A percentile compares a stretch with the other conserved stretches of the same genome.
Evolutionary conservation across 2,888 invertebrate genomes (phyloP).

Genomic region (Ceriagrion tenellum): DNA sequence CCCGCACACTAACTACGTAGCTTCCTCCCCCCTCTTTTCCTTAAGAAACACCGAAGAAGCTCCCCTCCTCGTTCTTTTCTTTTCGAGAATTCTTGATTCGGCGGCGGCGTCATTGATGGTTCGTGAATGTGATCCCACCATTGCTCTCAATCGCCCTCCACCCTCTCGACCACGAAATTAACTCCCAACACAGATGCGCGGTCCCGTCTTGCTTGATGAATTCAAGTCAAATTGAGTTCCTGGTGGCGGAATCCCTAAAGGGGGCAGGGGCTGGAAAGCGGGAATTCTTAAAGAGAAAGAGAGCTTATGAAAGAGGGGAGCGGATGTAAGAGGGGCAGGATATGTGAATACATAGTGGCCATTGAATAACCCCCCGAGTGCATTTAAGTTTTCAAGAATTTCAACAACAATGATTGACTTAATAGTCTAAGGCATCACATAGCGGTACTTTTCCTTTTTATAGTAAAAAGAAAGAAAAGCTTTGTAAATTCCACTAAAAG

Average conservation of each 20-base stretch:
- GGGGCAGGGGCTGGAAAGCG: no score
- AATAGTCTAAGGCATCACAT: no score
- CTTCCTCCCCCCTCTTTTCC: background rate
- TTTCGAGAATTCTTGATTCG: background rate
- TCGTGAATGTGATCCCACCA: background rate
- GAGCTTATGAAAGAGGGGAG: no score
- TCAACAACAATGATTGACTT: no score
- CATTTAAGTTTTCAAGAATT: no score
- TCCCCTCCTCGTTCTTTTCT: background rate
- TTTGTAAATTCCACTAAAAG: no score
- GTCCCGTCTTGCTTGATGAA: background rate
- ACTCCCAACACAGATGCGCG: background rate
- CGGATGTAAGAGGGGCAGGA: no score
- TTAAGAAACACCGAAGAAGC: background rate
- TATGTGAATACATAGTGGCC: no score
- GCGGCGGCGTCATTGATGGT: background rate
- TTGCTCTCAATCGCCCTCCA: background rate
- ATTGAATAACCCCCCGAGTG: no score
- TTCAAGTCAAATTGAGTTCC: background rate
- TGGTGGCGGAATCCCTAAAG: background rate
- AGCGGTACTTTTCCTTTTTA: no score
- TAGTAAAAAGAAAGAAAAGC: no score
- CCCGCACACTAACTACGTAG: background rate
- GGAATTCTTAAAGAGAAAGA: no score
- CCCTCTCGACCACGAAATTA: background rate